Evolutionary conservation across 1,140 invertebrate genomes (phyloP), one percentile per base, ranked within the genome.

Genomic region (Ditylenchus dipsaci): DNA sequence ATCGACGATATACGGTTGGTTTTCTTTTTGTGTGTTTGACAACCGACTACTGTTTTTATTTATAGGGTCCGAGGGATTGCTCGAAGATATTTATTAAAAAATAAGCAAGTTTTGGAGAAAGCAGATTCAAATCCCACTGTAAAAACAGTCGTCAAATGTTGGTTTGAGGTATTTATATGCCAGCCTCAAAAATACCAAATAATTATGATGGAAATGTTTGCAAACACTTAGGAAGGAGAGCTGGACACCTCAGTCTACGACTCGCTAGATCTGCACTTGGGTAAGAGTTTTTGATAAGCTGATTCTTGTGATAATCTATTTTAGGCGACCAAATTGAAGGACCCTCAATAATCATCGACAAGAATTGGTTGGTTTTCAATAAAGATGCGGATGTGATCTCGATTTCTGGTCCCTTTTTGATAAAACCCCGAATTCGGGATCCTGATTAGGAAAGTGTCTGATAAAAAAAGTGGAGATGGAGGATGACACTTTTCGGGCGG

Each of bases 311-410:
- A 38, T 38, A 11, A 38, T 38, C 11, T 38, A 38, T 3, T 11
- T 38, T 38, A 38, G 33, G 33, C 33, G 33, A 96, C 78, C 78
- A 79, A 27, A 88, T 98, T 42, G 38, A 74, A 61, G 94, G 95
- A 0, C 95, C 96, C 0, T 91, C 91, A 0, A 91, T 99, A 66
- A 90, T 99, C 47, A 95, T 98, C 86, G 93, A 98, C 84, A 88
- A 89, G 75, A 87, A 86, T 77, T 86, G 85, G 86, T 87, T 73
- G 62, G 62, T 74, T 5, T 17, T 19, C 49, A 21, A n/a, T n/a
- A n/a, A n/a, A n/a, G n/a, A n/a, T n/a, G n/a, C n/a, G n/a, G n/a
- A n/a, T n/a, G n/a, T n/a, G n/a, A n/a, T n/a, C n/a, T n/a, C n/a
- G n/a, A n/a, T n/a, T n/a, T n/a, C n/a, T n/a, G n/a, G n/a, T n/a